Base-by-base conservation (phyloP, 2,888 invertebrate genomes). In the Hypselothyrea guttata region DNA sequence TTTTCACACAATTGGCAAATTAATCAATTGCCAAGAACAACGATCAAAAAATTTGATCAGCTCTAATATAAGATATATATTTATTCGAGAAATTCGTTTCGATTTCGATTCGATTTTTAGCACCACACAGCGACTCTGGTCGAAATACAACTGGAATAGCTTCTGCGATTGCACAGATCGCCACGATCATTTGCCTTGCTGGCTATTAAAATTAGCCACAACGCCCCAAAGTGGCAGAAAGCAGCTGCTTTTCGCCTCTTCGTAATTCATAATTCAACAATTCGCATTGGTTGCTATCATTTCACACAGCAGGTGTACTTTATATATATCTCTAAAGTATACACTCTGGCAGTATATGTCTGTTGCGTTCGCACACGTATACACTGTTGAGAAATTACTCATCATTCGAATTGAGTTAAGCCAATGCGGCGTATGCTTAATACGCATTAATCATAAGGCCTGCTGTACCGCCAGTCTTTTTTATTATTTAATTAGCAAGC, bases 71-170 rank as follows among this genome's bases (percentile, higher is more conserved):
- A 31, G 5, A 7, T 9, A 38, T 27, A 40, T 15, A 37, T 47
- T 47, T 27, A 22, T 15, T 31, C 13, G 41, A 22, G 27, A 9
- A 27, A 31, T 70, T 64, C 56, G 59, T 28, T 59, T 22, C 22
- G 33, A 22, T 22, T 67, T 77, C 55, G 38, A 15, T 41, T 27
- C 38, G 38, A 40, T 40, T n/a, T 57, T 58, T 66, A 52, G 75
- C 73, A 73, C 53, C 72, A 61, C 71, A 71, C 59, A 68, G 88
- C 84, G 87, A 86, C 88, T 88, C 87, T 89, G 88, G 83, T 87
- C 86, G n/a, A 89, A 83, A 79, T 57, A 88, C 87, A 88, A 88
- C 89, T 89, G 89, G 88, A 89, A 89, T 89, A 88, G 86, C 87
- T 74, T 82, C 79, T 79, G 76, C 86, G 68, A 72, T 55, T 86